Evolutionary conservation across 2,113 vertebrate species (phyloP), one percentile per base, ranked within the genome.

Genomic region (Dendrocopos noguchii): DNA sequence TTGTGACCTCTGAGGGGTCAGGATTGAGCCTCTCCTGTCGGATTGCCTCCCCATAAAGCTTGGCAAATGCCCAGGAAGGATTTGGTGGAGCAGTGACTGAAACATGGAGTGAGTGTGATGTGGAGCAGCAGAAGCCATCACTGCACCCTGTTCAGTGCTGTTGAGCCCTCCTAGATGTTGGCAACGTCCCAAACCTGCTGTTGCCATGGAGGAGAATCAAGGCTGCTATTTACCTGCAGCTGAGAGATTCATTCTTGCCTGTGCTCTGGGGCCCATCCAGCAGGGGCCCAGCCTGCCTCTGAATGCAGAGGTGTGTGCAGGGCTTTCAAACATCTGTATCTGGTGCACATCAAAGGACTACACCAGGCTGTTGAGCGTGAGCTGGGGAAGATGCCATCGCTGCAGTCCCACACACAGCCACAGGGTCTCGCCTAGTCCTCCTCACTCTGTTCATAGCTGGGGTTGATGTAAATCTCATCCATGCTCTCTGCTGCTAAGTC

Each of bases 401-500:
- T 1, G 0, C 33, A 24, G 50, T 27, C 27, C 18, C 1, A 0
- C 0, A 1, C 24, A n/a, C 1, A 4, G 42, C 53, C 36, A 34
- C 17, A 18, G 33, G 46, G 14, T 47, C 52, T 34, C 1, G 0
- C 33, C 19, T 56, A 67, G 46, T 78, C 52, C 74, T 61, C 29
- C 4, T 95, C n/a, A 1, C 56, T 31, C 16, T 65, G 72, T 56
- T 97, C 93, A 2, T 93, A 96, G 63, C 55, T 73, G 47, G 42
- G 85, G 65, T 97, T 97, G 77, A 88, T 9, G 17, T 96, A 95
- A 92, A 90, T 39, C 21, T 85, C 88, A 5, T 84, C 82, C 15
- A 29, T 84, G 17, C 52, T 59, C 56, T 95, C 73, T 9, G 42
- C 66, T 55, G 95, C 85, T 78, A 96, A 97, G 33, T 93, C 94